Evolutionary conservation across 2,888 invertebrate species (phyloP).

Genomic region (Aphodius granarius): DNA sequence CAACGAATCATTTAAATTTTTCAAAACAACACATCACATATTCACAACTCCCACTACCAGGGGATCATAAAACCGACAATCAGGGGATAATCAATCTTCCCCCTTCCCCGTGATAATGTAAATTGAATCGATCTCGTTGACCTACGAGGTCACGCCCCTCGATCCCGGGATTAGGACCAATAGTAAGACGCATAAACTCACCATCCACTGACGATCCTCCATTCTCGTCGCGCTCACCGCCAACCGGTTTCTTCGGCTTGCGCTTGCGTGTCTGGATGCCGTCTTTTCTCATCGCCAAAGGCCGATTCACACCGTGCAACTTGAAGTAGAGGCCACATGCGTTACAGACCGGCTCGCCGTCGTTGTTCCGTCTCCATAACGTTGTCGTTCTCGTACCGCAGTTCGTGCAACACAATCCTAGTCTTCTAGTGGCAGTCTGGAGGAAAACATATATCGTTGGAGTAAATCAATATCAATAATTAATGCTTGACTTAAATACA

Average conservation of each 20-base stretch:
- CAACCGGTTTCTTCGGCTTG: conserved; percentile 82
- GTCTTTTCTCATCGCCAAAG: conserved; percentile 94
- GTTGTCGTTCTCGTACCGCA: conserved; percentile 98
- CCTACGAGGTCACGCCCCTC: conserved; percentile 23
- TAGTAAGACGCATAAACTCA: conserved; percentile 31
- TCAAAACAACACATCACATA: conserved; percentile 9
- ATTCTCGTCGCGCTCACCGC: conserved; percentile 53
- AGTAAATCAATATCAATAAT: no score
- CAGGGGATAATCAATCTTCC: conserved; percentile 25
- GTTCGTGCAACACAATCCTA: conserved; percentile 93
- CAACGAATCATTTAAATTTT: background rate
- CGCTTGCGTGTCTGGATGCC: conserved; percentile 95
- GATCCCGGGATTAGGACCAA: conserved; percentile 17
- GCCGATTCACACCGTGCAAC: conserved; percentile 90
- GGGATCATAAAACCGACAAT: conserved; percentile 36
- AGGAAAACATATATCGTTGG: conserved; percentile 47
- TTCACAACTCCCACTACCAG: conserved; percentile 38
- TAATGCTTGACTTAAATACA: no score
- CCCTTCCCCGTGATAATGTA: conserved; percentile 8
- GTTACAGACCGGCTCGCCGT: conserved; percentile 98
- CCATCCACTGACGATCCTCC: conserved; percentile 50
- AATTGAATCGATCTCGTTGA: conserved; percentile 30
- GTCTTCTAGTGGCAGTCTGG: conserved; percentile 81
- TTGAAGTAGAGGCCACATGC: conserved; percentile 97
- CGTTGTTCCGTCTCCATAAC: conserved; percentile 96